These are phyloP conservation scores for Sternotherus odoratus DNA, from an alignment of 2,797 vertebrate genomes.

Conservation along the genomic window DNA sequence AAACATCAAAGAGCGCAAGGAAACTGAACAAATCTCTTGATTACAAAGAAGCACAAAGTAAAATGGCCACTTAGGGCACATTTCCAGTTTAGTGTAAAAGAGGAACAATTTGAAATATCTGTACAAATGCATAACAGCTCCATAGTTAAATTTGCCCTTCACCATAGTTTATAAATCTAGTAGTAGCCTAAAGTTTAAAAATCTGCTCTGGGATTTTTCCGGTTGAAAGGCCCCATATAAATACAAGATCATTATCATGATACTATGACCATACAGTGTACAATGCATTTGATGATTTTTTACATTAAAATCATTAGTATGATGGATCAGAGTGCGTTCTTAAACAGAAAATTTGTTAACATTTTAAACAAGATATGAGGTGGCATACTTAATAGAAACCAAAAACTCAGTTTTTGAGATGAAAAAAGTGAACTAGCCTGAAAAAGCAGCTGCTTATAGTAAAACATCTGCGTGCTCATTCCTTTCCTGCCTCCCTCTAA, in stretches of 20 bases:
- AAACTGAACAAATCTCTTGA: background rate
- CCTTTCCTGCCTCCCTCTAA: slow-evolving; percentile 35
- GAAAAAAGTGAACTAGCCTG: background rate
- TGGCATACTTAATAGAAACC: slow-evolving; percentile 17
- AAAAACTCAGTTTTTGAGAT: background rate
- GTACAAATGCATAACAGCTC: background rate
- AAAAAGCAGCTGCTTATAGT: slow-evolving; percentile 1
- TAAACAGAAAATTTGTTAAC: slow-evolving; percentile 37
- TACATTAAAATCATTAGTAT: slow-evolving; percentile 22
- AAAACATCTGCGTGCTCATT: slow-evolving; percentile 44
- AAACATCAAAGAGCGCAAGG: slow-evolving; percentile 17
- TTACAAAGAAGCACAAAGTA: background rate
- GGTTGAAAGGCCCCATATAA: slow-evolving; percentile 1
- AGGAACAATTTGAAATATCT: slow-evolving; percentile 4
- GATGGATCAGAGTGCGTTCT: background rate
- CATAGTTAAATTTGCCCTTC: slow-evolving; percentile 16
- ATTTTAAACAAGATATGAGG: background rate
- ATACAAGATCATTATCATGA: background rate
- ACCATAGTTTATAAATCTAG: background rate
- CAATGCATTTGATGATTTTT: background rate
- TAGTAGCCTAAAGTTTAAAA: slow-evolving; percentile 2
- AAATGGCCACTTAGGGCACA: background rate
- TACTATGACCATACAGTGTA: background rate
- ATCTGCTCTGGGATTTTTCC: slow-evolving; percentile 25
- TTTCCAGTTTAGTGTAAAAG: background rate